phyloP scores from a whole-genome alignment of 92 coral and sea anemone genomes.

The Umimayanthus kanabou region DNA sequence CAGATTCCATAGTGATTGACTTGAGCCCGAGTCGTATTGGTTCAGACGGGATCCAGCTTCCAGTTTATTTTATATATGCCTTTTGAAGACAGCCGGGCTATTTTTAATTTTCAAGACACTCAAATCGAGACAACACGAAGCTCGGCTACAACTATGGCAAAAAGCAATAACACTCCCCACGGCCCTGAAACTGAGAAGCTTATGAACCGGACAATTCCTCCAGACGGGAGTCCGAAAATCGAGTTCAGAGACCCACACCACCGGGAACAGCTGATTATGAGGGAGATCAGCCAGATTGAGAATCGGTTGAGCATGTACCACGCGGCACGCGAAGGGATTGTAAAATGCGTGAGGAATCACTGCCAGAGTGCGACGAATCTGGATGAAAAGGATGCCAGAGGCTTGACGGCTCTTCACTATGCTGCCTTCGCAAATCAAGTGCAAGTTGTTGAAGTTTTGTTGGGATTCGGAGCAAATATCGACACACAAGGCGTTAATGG shows the following conservation, averaged over 20 bases:
- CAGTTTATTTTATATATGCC: neutral
- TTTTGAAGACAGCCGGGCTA: neutral
- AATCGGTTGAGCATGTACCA: neutral
- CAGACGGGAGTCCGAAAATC: conserved; percentile 19
- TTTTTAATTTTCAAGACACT: neutral
- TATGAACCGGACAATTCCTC: neutral
- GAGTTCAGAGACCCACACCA: neutral
- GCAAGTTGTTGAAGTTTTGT: neutral
- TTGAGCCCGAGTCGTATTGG: too few species aligned
- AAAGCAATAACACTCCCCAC: neutral
- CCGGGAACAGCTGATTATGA: neutral
- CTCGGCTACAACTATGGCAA: neutral
- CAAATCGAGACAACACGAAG: neutral
- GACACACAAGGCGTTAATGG: neutral
- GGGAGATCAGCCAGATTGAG: conserved; percentile 1
- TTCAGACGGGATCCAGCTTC: neutral
- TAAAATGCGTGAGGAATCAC: conserved; percentile 2
- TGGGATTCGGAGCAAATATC: conserved; percentile 10
- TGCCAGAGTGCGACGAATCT: neutral
- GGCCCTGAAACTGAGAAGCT: conserved; percentile 15
- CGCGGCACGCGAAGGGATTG: conserved; percentile 18
- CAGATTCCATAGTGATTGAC: too few species aligned
- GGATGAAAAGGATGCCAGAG: neutral
- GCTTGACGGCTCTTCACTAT: conserved; percentile 14
- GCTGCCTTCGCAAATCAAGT: conserved; percentile 25